phyloP scores from a whole-genome alignment of 2,888 invertebrate genomes.

The Itoplectis maculator region DNA sequence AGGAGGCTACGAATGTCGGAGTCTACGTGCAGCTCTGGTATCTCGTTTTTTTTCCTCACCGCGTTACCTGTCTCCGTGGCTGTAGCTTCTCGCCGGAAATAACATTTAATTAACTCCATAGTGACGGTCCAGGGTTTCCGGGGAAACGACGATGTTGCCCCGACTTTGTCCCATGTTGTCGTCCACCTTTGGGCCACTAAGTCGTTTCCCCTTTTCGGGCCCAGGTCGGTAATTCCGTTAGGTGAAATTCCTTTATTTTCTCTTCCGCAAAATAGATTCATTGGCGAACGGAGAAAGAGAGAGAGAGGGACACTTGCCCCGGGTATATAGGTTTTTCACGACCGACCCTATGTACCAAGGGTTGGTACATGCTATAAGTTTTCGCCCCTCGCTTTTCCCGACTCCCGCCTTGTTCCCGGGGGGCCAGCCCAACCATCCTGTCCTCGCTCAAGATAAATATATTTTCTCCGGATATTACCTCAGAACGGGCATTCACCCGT shows the following conservation, averaged over 20 bases:
- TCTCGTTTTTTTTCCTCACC: too few species aligned
- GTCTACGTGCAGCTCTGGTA: background rate
- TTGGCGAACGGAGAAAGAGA: constrained; percentile 25
- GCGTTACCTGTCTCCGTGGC: background rate
- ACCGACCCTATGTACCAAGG: background rate
- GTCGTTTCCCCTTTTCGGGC: constrained; percentile 9
- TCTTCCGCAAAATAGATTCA: constrained; percentile 47
- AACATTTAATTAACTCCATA: constrained; percentile 41
- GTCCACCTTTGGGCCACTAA: constrained; percentile 1
- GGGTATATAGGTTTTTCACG: background rate
- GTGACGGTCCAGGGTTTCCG: constrained; percentile 7
- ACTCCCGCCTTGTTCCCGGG: constrained; percentile 24
- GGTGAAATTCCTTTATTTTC: constrained; percentile 52
- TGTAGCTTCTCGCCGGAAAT: constrained; percentile 11
- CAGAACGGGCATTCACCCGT: constrained; percentile 41
- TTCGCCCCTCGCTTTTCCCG: constrained; percentile 41
- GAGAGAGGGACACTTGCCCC: constrained; percentile 1
- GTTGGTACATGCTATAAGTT: constrained; percentile 23
- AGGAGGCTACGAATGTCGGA: background rate
- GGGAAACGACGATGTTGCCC: constrained; percentile 26
- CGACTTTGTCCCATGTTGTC: too few species aligned
- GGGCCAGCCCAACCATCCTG: constrained; percentile 10
- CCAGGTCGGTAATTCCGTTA: constrained; percentile 27
- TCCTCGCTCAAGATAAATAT: constrained; percentile 50
- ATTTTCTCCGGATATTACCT: constrained; percentile 64